Base-by-base conservation (phyloP, 2,113 vertebrate species). In the Gallinago undulata region DNA sequence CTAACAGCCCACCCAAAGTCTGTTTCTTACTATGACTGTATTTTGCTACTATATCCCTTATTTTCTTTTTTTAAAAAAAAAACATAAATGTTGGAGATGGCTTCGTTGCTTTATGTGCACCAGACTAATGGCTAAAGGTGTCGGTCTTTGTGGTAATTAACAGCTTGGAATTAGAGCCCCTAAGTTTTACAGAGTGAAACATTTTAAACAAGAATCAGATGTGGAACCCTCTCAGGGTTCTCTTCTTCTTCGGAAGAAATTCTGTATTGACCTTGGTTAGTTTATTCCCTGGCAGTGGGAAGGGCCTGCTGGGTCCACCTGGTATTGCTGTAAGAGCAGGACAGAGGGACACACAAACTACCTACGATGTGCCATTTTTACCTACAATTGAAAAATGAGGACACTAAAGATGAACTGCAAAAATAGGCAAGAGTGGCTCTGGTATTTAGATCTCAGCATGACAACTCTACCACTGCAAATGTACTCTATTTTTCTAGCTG, bases 401-500 rank as follows among this genome's bases (percentile, higher is more conserved):
- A 93, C 88, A 57, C 96, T 97, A 94, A 97, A 90, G 86, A 78
- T 80, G 91, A 97, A 84, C 94, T 97, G 93, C 96, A 95, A 66
- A 97, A 90, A 80, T 28, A 91, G 95, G 94, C 87, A 95, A 91
- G 97, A 94, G 95, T 86, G 96, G 86, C 96, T 97, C 95, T 98
- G 96, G 59, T 96, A 70, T 83, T 97, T 93, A 77, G 93, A 96
- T 96, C 86, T 97, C 95, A 97, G 94, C 95, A 95, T 6, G 79
- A 94, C 96, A 96, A 59, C 96, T 96, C 87, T 83, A 63, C 78
- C 96, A 89, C 95, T 96, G 86, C 90, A 97, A 90, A 97, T 90
- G 48, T 91, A 93, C 96, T 98, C 92, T 97, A 85, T 97, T 97
- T 98, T 98, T 98, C 97, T 98, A 98, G 97, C 94, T 84, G 60